Base-by-base conservation (phyloP, 2,888 invertebrate species). In the Prenolepis imparis region DNA sequence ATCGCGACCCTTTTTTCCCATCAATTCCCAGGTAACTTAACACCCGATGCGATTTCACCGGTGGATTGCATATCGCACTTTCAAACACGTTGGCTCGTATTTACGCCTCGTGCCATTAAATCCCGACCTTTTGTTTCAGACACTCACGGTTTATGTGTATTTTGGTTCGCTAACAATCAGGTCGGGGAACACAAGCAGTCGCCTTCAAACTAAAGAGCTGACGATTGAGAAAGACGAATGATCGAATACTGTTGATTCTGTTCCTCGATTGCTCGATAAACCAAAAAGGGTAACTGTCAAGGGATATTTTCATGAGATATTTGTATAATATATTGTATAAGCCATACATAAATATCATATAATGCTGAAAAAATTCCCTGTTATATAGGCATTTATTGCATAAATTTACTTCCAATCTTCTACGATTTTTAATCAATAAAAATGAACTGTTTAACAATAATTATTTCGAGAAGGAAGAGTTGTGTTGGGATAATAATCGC, bases 21-120 rank as follows among this genome's bases (percentile, higher is more conserved):
- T 57, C 68, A 41, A 55, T 77, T 77, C 77, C n/a, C 52, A 41
- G 36, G 77, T 77, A 77, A 77, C 77, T 77, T 41, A 57, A 77
- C 24, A 67, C 75, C 39, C 68, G 68, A 21, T 48, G 55, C 77
- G 67, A 77, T 77, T 68, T 77, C 77, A 77, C 67, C 55, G n/a
- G 41, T 12, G 68, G 68, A 77, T 77, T 77, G 41, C 68, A 77
- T 67, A 55, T 67, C 77, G 68, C 68, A 67, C 67, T 67, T 67
- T 77, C 77, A 28, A 77, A 55, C 41, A 24, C 66, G 75, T 55
- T 39, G 67, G 66, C 39, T 77, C 55, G 41, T 55, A 77, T 68
- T 77, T 55, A 55, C 28, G 68, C 44, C 55, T 55, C 77, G 28
- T 39, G 67, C 66, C 77, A 57, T 77, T 77, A 55, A 68, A 77